Evolutionary conservation across 2,797 vertebrate species (phyloP), one percentile per base, ranked within the genome.

Genomic region (Emydoidea blandingii): DNA sequence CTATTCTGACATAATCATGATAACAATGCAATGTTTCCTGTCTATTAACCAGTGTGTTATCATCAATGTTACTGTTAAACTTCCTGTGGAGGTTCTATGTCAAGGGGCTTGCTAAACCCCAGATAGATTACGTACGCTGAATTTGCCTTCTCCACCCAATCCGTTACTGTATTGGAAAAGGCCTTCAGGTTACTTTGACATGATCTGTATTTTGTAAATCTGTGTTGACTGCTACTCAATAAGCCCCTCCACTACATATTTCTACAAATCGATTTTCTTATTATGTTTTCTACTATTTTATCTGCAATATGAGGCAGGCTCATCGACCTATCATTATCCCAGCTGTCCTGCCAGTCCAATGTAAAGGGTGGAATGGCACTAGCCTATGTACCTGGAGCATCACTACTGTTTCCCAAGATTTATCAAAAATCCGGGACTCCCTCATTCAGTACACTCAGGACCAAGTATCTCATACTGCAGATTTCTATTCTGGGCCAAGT

Each of bases 151-250:
- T n/a, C 86, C 8, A 47, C 27, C 85, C 34, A 23, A 44, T 88
- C 85, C 57, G 44, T 79, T 57, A 52, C 10, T 52, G 18, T 25
- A 94, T 37, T 47, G 72, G 79, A 68, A 95, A 91, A 93, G n/a
- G 49, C 29, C 79, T 82, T 57, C 56, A 31, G 34, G 11, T 29
- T 88, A 49, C n/a, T 87, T 86, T 87, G 85, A 87, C 54, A 44
- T 76, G 56, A 91, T 16, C 84, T 52, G 50, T 80, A 79, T 87
- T 91, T 94, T 83, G 91, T 79, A 89, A 87, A 88, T 84, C 68
- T 29, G 37, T 3, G 2, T 37, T 78, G 65, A 57, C 87, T 83
- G 80, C 49, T 68, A 81, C 3, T 50, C 37, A 93, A 82, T 90
- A 95, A 94, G 34, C 5, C 25, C 23, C 25, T 56, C 52, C 86